A percentile compares a stretch with the other conserved stretches of the same genome.
phyloP scores from a whole-genome alignment of 2,888 invertebrate species.

The Pammene fasciana region DNA sequence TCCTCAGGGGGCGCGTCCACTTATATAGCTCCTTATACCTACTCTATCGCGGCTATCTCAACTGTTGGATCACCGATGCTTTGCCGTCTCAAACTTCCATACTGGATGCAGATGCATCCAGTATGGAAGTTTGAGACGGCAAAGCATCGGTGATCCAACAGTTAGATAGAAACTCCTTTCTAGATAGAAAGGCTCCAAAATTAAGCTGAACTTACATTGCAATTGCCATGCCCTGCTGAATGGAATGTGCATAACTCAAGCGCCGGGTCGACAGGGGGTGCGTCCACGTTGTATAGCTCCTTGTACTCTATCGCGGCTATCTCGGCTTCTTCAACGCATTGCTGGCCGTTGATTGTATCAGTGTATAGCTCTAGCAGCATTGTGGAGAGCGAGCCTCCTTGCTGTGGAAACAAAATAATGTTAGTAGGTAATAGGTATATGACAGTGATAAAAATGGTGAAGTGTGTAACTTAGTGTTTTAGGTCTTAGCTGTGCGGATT shows the following conservation, averaged over 20 bases:
- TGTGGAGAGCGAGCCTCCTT: slow-evolving; percentile 55
- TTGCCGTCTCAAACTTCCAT: no score
- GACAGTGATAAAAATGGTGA: no score
- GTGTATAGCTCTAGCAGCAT: slow-evolving; percentile 49
- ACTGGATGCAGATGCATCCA: no score
- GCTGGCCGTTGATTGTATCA: slow-evolving; percentile 49
- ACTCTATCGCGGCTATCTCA: slow-evolving; percentile 40
- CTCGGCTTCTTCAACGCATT: slow-evolving; percentile 48
- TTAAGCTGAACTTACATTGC: no score
- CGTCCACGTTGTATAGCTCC: slow-evolving; percentile 3
- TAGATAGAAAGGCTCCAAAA: no score
- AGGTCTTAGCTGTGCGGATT: no score
- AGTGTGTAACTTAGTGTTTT: no score
- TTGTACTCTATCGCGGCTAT: slow-evolving; percentile 44
- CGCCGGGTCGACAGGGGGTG: slow-evolving; percentile 17
- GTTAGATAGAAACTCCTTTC: no score
- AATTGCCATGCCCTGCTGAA: slow-evolving; percentile 32
- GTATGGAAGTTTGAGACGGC: no score
- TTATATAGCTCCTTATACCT: slow-evolving; percentile 10
- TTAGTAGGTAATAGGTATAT: neutral
- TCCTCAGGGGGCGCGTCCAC: slow-evolving; percentile 9
- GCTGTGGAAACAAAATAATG: slow-evolving; percentile 44
- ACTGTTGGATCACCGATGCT: no score
- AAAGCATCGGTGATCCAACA: no score
- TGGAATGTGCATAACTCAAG: slow-evolving; percentile 43